These are phyloP conservation scores for Clitarchus hookeri DNA, from an alignment of 2,888 invertebrate species.

Conservation along the genomic window DNA sequence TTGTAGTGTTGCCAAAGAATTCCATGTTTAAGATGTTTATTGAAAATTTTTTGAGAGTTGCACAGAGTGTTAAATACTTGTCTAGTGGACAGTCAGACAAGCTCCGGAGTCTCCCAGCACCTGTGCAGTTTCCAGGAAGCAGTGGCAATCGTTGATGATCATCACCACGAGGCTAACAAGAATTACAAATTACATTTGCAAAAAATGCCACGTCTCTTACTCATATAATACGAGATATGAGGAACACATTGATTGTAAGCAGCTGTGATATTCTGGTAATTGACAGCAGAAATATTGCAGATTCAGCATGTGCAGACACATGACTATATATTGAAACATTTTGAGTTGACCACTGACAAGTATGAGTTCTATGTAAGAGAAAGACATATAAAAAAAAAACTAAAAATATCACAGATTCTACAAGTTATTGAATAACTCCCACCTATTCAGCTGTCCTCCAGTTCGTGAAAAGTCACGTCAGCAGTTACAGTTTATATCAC, in stretches of 20 bases:
- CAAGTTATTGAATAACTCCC: background rate
- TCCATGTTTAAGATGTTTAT: too few relatives aligned
- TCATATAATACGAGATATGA: background rate
- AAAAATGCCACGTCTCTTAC: background rate
- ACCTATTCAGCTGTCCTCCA: background rate
- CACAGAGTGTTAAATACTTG: too few relatives aligned
- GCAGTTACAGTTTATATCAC: background rate
- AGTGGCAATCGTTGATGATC: too few relatives aligned
- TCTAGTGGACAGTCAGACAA: too few relatives aligned
- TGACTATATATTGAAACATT: background rate
- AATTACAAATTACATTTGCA: background rate
- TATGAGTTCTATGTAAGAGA: background rate
- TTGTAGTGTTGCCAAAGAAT: too few relatives aligned
- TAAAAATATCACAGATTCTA: background rate
- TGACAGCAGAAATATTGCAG: background rate
- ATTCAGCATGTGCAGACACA: background rate
- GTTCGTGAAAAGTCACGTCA: background rate
- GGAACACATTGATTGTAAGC: background rate
- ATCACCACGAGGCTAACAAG: too few relatives aligned
- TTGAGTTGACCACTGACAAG: background rate
- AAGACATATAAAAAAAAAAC: background rate
- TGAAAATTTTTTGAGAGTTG: too few relatives aligned
- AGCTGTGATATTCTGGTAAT: constrained; percentile 4
- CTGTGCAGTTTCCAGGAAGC: too few relatives aligned
- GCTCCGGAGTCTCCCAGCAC: too few relatives aligned